Base-by-base conservation (phyloP, 2,113 vertebrate genomes). In the Mastomys natalensis region DNA sequence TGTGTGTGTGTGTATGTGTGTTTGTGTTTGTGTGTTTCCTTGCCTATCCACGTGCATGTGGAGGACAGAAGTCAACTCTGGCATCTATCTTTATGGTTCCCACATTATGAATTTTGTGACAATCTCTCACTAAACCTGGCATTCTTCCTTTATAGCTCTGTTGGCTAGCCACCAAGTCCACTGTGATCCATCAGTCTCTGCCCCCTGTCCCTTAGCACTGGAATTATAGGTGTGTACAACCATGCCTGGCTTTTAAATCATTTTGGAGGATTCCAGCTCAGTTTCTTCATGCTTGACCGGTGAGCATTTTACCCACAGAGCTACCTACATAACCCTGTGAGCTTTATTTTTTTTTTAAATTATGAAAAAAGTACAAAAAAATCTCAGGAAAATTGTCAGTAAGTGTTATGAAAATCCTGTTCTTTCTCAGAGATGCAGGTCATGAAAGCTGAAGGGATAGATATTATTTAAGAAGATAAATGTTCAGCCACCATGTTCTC, bases 281-380 rank as follows among this genome's bases (percentile, higher is more conserved):
- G 84, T 34, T 5, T 45, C 17, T 12, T 86, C 43, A 68, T 48
- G 16, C 40, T 86, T 66, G 40, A 34, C 2, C 60, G 34, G 16
- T 66, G 45, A 64, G 16, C 26, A 48, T 13, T 86, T 86, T 86
- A 68, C 29, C 29, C 29, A 68, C 40, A 45, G 9, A 34, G 10
- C 9, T 19, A 48, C 66, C 62, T 68, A 31, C 62, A 34, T 34
- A 94, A 62, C 68, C 78, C 90, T 72, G 22, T 74, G 45, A 95
- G 89, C 60, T 31, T 96, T 85, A n/a, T 77, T 89, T 72, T 40
- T 26, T 85, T n/a, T 29, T 76, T 64, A 94, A 48, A 58, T 76
- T 92, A 95, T n/a, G 31, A 92, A 77, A 95, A 87, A 45, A 91
- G 29, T 66, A 81, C 24, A 91, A 94, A 62, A 87, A 87, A 89